A percentile compares a stretch with the other conserved stretches of the same genome.
These are phyloP conservation scores for Kryptolebias marmoratus DNA, from an alignment of 2,113 vertebrate genomes.

Conservation along the genomic window DNA sequence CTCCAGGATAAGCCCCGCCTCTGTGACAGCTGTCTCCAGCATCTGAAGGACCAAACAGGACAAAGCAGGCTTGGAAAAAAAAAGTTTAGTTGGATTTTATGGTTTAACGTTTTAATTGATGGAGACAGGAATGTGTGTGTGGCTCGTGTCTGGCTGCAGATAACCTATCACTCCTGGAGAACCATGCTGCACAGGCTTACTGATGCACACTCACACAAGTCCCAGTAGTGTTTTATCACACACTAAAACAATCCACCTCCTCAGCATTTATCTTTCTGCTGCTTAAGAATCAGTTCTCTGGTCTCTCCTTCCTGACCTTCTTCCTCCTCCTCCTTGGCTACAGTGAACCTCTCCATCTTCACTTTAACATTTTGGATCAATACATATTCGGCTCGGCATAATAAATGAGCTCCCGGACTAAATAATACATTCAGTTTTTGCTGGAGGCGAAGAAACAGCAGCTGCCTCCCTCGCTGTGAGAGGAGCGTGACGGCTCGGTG, in stretches of 20 bases:
- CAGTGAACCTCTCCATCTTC: conserved; percentile 37
- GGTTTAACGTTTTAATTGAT: neutral
- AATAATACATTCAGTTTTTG: conserved; percentile 50
- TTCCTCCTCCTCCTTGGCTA: conserved; percentile 37
- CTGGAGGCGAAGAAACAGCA: conserved; percentile 44
- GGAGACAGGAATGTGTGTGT: conserved; percentile 6
- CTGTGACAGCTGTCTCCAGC: too few relatives aligned
- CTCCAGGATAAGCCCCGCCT: too few relatives aligned
- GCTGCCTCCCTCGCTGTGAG: conserved; percentile 27
- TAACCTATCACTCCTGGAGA: conserved; percentile 54
- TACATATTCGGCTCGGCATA: conserved; percentile 46
- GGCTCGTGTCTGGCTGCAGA: conserved; percentile 45
- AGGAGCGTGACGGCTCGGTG: conserved; percentile 7
- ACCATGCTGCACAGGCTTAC: conserved; percentile 42
- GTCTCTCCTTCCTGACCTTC: conserved; percentile 56
- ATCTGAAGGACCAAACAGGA: too few relatives aligned
- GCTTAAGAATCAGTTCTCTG: conserved; percentile 46
- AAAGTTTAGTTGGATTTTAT: too few relatives aligned
- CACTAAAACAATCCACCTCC: conserved; percentile 26
- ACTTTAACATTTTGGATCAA: conserved; percentile 58
- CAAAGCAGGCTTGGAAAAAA: too few relatives aligned
- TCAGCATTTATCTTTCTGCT: conserved; percentile 44
- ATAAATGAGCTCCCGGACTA: conserved; percentile 53
- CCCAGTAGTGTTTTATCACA: conserved; percentile 3
- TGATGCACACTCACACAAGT: conserved; percentile 16